Evolutionary conservation across 2,888 invertebrate genomes (phyloP), one percentile per base, ranked within the genome.

Genomic region (Apamea anceps): DNA sequence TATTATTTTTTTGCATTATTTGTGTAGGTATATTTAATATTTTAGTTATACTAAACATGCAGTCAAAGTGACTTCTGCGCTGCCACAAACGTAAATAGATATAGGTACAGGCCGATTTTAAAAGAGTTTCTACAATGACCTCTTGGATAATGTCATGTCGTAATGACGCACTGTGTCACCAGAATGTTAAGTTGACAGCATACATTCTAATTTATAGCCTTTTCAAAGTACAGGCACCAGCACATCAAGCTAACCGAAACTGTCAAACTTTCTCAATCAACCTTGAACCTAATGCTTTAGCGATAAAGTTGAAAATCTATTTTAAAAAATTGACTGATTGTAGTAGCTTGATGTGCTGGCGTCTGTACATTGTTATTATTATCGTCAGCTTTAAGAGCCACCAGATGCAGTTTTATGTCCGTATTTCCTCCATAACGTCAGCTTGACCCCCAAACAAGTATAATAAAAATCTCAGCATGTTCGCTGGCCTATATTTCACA

Each of bases 401-500:
- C 32, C 3, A 79, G n/a, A 51, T 68, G 51, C 60, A 60, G 25
- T 60, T 51, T 45, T 18, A 72, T 28, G 32, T 57, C 3, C 18
- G 0, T 13, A 66, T 60, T 42, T 42, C 66, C 28, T 15, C 10
- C 18, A 37, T 60, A 80, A 80, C 10, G 6, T 45, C 21, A 7
- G 6, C 54, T 28, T 62, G 51, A 65, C 70, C 51, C 32, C 15
- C 32, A 65, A 51, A 65, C n/a, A n/a, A 51, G 48, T 51, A 21
- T 72, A 48, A 73, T 80, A 74, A 84, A 63, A 72, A 54, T 81
- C 72, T 48, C 57, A 66, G 12, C 37, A 62, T 74, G 48, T 57
- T 74, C 15, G 66, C 32, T 42, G 32, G 28, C 42, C 42, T 15
- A 85, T 85, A 84, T 37, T 63, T 81, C 66, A 77, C 54, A 63